Evolutionary conservation across 2,888 invertebrate genomes (phyloP), one percentile per base, ranked within the genome.

Genomic region (Hyalella azteca): DNA sequence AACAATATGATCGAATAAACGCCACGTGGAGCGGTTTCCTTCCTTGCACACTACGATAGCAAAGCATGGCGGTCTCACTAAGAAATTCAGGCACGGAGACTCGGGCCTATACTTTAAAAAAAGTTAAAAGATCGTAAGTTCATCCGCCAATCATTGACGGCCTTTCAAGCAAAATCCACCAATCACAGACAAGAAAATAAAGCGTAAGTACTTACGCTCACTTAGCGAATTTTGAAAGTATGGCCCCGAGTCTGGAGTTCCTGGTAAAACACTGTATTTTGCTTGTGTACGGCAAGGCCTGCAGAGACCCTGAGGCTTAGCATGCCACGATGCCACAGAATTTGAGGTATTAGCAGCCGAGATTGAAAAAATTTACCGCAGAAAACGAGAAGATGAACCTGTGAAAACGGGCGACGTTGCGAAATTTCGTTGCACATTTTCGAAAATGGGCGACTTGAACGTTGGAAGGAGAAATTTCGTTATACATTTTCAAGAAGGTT

Each of bases 1-100:
- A 66, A 29, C 66, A n/a, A n/a, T n/a, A n/a, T n/a, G 66, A 66
- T 66, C 29, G 66, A 66, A 66, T 66, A 36, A 66, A 36, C 66
- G 66, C 66, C 66, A 66, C 29, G 19, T 36, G 19, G 19, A 66
- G n/a, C 22, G 36, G 2, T 22, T 29, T 36, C 66, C n/a, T n/a
- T n/a, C n/a, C 19, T 66, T 29, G 36, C 66, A 11, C 15, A 22
- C 59, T 32, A 19, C 66, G 66, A 36, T 36, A 66, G 36, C 66
- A 66, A 66, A 66, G 22, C 32, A 66, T 19, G 22, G 22, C 26
- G 26, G 54, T 29, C 7, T 9, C 29, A 29, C 54, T 7, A 29
- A 7, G 29, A 39, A 66, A 36, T 36, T 19, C 7, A 11, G 39
- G 66, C 11, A 36, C 66, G 66, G 39, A 66, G n/a, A 66, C 19